These are phyloP conservation scores for Trichonephila clavata DNA, from an alignment of 1,140 invertebrate genomes.

Conservation along the genomic window DNA sequence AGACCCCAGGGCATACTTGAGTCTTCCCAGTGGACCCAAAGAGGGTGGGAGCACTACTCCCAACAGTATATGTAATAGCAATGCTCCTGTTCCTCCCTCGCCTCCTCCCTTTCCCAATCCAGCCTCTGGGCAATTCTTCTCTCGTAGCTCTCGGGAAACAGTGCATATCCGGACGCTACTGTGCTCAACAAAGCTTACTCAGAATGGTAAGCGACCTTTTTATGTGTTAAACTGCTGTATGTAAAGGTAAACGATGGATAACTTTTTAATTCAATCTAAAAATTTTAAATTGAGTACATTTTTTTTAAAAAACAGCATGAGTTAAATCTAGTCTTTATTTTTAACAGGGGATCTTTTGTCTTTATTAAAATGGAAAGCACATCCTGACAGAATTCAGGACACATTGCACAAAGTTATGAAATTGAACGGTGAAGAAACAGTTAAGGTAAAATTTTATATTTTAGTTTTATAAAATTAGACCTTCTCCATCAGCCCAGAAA, in stretches of 20 bases:
- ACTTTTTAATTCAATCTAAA: too few relatives aligned
- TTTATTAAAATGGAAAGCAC: slow-evolving; percentile 93
- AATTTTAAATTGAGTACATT: too few relatives aligned
- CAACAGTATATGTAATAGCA: slow-evolving; percentile 22
- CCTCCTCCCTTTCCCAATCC: slow-evolving; percentile 79
- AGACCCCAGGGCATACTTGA: slow-evolving; percentile 87
- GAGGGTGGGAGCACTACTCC: slow-evolving; percentile 78
- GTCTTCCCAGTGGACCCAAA: slow-evolving; percentile 86
- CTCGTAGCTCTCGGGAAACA: slow-evolving; percentile 90
- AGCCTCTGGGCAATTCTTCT: slow-evolving; percentile 84
- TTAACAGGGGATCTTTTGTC: slow-evolving; percentile 90
- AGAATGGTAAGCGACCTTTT: slow-evolving; percentile 87
- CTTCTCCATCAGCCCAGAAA: not conserved
- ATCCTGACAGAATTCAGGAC: slow-evolving; percentile 91
- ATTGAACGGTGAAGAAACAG: slow-evolving; percentile 93
- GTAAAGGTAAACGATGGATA: too few relatives aligned
- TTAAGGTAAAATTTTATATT: slow-evolving; percentile 85
- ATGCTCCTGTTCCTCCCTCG: slow-evolving; percentile 65
- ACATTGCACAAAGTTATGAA: slow-evolving; percentile 90
- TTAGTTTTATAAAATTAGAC: not conserved
- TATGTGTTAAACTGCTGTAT: too few relatives aligned
- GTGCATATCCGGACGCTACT: slow-evolving; percentile 91
- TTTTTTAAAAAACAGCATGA: too few relatives aligned
- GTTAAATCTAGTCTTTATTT: slow-evolving; percentile 11
- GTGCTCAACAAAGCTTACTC: slow-evolving; percentile 97